Evolutionary conservation across 1,140 invertebrate species (phyloP), one percentile per base, ranked within the genome.

Genomic region (Nilaparvata lugens): DNA sequence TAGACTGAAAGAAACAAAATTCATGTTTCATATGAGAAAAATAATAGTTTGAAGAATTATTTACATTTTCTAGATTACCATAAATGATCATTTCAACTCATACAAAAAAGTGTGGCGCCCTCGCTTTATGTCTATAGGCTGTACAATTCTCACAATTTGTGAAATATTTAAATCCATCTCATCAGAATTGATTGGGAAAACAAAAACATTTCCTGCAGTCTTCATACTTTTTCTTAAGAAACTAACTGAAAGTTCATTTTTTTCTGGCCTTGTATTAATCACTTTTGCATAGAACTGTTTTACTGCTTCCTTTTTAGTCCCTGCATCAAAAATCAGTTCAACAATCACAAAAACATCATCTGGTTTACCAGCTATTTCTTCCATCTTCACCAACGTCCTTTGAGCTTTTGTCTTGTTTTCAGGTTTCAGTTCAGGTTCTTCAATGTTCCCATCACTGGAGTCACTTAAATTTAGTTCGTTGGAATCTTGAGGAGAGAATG

Each of bases 381-480:
- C 19, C 28, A 56, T 31, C 11, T 24, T 56, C 21, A 56, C 53
- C 19, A 28, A n/a, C 2, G 53, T 56, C 28, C 53, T 56, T 19
- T 25, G 11, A 19, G 53, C 53, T 19, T 56, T 28, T 28, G 28
- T 56, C 53, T 56, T 56, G 28, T 56, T n/a, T 11, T n/a, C 53
- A 24, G 11, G 11, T 19, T 56, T 56, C 11, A 19, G 53, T 35
- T 56, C 53, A 19, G 53, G 53, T 56, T 56, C 53, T 56, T 56
- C 53, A 56, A 56, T 28, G 25, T 56, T 56, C 11, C 19, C 53
- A 31, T 56, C 25, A 56, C 11, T 53, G 28, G 19, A 56, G 53
- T 56, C 53, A 56, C 53, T 56, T 56, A 56, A 56, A 24, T n/a
- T 19, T n/a, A 56, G 53, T 28, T 56, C 52, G 19, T 56, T 24